Base-by-base conservation (phyloP, 2,888 invertebrate genomes). In the Monochamus alternatus region DNA sequence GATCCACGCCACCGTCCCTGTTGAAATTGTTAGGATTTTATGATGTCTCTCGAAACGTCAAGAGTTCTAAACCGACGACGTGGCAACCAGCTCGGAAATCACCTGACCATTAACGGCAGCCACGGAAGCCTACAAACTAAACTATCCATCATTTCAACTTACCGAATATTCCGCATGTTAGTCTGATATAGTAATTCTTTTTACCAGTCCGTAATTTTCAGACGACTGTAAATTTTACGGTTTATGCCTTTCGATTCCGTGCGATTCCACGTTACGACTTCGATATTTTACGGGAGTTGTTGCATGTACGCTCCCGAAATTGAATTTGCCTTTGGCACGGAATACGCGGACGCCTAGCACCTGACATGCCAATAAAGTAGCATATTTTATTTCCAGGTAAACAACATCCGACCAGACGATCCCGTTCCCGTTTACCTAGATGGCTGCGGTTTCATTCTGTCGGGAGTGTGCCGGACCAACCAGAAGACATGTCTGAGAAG, bases 401-500 rank as follows among this genome's bases (percentile, higher is more conserved):
- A 77, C 71, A 73, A 77, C 71, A 73, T 76, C 76, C 80, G 67
- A 72, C 75, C 77, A 78, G 75, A 62, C 81, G 78, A 58, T 82
- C 81, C 73, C 82, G 83, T 74, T 82, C 82, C 75, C 83, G 81
- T 75, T 80, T 84, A 81, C 83, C 83, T 81, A 83, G 81, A 84
- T 85, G 85, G 84, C 84, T 83, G 62, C 83, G 84, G 75, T 83
- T 83, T 76, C 78, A 78, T 77, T 83, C 82, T 47, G 69, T 62
- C 52, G 80, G 75, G 62, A 75, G 72, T 81, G 75, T 80, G 74
- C 75, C 78, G 66, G 76, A 81, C 78, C 79, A 80, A 77, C 66
- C 74, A 67, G 82, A 65, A 66, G 69, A 78, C 66, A 87, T 87
- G 87, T 85, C 87, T 84, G 86, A 87, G 73, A 81, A 75, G 52